Base-by-base conservation (phyloP, 2,888 invertebrate genomes). In the Torymus texanus region DNA sequence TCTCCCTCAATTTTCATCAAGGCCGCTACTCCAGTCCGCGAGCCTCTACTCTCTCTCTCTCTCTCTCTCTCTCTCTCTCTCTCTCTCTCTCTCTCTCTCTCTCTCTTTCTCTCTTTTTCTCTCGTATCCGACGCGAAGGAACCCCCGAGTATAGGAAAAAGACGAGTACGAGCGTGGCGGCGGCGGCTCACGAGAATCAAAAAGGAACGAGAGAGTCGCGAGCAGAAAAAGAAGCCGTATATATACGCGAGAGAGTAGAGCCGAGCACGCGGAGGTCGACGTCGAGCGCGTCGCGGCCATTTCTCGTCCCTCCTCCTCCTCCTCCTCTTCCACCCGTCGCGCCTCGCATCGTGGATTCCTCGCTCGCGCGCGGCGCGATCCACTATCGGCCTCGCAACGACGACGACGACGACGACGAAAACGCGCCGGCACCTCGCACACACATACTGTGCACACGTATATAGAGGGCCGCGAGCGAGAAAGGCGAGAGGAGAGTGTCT, bases 401-500 rank as follows among this genome's bases (percentile, higher is more conserved):
- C 53, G 71, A 71, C 58, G 24, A 14, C 18, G 71, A 70, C 66
- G 71, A 56, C 79, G 80, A 41, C 41, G 41, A 41, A 41, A 41
- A 41, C 41, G 41, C 41, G 41, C 41, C 41, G 41, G 41, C 41
- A 41, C 41, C 41, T 41, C 5, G 10, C 41, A 41, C 41, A 41
- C 41, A 5, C 3, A 41, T 8, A 41, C 8, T 8, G 41, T 41
- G 10, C 8, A 8, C 41, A 41, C 41, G 8, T 8, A 8, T 65
- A 71, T 73, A 75, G 65, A 63, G 67, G 56, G 80, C 66, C 41
- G 67, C 73, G 66, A 71, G 76, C 21, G 21, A 41, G 50, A 61
- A 21, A 21, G 21, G 13, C 14, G 13, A 56, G 56, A 55, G 56
- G 56, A 56, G 62, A 21, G 55, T 13, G 71, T 51, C 72, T 41